phyloP scores from a whole-genome alignment of 2,888 invertebrate genomes.

The Drosophila acutilabella region DNA sequence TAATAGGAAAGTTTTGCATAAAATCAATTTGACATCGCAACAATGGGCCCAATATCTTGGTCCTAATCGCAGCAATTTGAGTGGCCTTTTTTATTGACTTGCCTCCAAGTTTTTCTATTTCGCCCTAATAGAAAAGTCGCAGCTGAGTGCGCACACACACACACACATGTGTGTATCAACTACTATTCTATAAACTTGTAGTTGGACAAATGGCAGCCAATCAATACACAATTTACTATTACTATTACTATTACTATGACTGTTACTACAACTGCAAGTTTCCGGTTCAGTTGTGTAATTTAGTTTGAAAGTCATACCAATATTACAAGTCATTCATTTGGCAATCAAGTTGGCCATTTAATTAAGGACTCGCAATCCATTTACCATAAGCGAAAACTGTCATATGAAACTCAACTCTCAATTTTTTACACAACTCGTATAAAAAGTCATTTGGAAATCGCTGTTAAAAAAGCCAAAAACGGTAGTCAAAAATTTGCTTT shows the following conservation, averaged over 20 bases:
- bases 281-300: slow-evolving; percentile 50
- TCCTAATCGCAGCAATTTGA: slow-evolving; percentile 73
- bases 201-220: slow-evolving; percentile 53
- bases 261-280: neutral
- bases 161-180: slow-evolving; percentile 8
- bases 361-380: slow-evolving; percentile 46
- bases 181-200: neutral
- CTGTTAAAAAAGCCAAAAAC: neutral
- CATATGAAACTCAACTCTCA: slow-evolving; percentile 22
- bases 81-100: slow-evolving; percentile 71
- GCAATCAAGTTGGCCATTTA: slow-evolving; percentile 72
- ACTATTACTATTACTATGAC: slow-evolving; percentile 25
- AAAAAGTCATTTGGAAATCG: slow-evolving; percentile 34
- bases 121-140: neutral
- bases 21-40: slow-evolving; percentile 67
- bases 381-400: slow-evolving; percentile 1
- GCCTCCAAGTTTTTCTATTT: slow-evolving; percentile 43
- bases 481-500: slow-evolving; percentile 29
- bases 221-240: slow-evolving; percentile 74
- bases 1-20: slow-evolving; percentile 71
- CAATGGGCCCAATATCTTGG: slow-evolving; percentile 36
- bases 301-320: slow-evolving; percentile 50
- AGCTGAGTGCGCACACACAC: slow-evolving; percentile 12
- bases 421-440: slow-evolving; percentile 38
- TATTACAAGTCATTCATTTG: slow-evolving; percentile 76